phyloP scores from a whole-genome alignment of 2,113 vertebrate genomes.

The Thalassoma bifasciatum region DNA sequence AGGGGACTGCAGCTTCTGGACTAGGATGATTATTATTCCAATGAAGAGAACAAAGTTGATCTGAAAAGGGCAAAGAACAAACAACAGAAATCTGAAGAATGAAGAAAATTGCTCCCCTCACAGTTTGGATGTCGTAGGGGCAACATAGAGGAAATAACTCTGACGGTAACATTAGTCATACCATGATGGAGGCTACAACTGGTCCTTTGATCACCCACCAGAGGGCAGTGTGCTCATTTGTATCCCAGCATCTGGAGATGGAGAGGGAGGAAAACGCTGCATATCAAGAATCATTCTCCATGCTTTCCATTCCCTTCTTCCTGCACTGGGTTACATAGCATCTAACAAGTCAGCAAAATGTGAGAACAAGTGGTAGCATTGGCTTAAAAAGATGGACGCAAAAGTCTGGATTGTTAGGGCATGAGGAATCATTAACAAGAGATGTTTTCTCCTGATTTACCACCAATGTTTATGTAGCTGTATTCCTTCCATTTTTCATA shows the following conservation, averaged over 20 bases:
- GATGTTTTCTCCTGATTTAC: too few relatives aligned
- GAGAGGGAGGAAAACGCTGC: neutral
- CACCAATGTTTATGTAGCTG: neutral
- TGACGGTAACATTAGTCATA: constrained; percentile 58
- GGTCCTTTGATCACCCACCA: constrained; percentile 99
- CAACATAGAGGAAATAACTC: neutral
- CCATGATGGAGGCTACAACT: constrained; percentile 97
- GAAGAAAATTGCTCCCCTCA: neutral
- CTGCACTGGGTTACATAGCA: neutral
- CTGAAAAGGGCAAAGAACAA: constrained; percentile 66
- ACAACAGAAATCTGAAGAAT: neutral
- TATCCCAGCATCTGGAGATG: constrained; percentile 94
- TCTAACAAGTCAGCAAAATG: constrained; percentile 1
- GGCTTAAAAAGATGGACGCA: neutral
- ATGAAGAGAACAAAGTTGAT: constrained; percentile 98
- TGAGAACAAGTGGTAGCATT: neutral
- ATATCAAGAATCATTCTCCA: constrained; percentile 16
- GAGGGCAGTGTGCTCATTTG: constrained; percentile 95
- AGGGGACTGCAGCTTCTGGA: constrained; percentile 98
- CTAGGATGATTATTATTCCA: constrained; percentile 98
- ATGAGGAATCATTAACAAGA: too few relatives aligned
- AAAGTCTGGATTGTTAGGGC: too few relatives aligned
- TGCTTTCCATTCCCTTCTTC: neutral
- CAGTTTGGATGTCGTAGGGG: neutral
- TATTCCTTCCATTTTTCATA: too few relatives aligned